A percentile compares a stretch with the other conserved stretches of the same genome.
phyloP scores from a whole-genome alignment of 2,797 vertebrate species.

The Pseudochirops cupreus region DNA sequence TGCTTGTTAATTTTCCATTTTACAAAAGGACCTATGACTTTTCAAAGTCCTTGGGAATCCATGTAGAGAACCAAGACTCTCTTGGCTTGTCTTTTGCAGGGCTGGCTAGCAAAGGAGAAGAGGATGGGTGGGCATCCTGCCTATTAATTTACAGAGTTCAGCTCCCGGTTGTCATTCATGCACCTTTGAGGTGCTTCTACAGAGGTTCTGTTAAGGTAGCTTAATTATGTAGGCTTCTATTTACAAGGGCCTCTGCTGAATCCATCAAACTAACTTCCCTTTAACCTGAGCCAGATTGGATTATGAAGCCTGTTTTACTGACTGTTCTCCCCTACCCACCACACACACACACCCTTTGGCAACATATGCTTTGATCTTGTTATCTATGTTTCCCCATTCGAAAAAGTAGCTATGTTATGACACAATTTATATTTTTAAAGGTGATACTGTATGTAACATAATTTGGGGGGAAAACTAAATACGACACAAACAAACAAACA shows the following conservation, averaged over 20 bases:
- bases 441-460: conserved; percentile 82
- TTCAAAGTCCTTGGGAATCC: conserved; percentile 66
- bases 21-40: conserved; percentile 62
- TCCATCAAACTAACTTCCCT: conserved; percentile 86
- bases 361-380: conserved; percentile 83
- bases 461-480: conserved; percentile 75
- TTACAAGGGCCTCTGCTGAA: conserved; percentile 84
- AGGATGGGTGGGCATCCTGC: conserved; percentile 73
- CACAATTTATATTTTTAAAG: conserved; percentile 88
- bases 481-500: conserved; percentile 79
- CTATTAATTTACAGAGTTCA: conserved; percentile 80
- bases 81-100: conserved; percentile 75
- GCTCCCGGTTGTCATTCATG: conserved; percentile 81
- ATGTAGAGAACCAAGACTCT: conserved; percentile 69
- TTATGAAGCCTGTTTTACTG: conserved; percentile 87
- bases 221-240: conserved; percentile 87
- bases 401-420: conserved; percentile 83
- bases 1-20: conserved; percentile 32
- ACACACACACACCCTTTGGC: conserved; percentile 73
- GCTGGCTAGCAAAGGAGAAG: conserved; percentile 65
- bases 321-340: conserved; percentile 73
- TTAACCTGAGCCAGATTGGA: conserved; percentile 87
- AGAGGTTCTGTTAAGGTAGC: conserved; percentile 79
- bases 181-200: conserved; percentile 83
- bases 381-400: conserved; percentile 80